Base-by-base conservation (phyloP, 2,797 vertebrate species). In the Pteropus rufus region DNA sequence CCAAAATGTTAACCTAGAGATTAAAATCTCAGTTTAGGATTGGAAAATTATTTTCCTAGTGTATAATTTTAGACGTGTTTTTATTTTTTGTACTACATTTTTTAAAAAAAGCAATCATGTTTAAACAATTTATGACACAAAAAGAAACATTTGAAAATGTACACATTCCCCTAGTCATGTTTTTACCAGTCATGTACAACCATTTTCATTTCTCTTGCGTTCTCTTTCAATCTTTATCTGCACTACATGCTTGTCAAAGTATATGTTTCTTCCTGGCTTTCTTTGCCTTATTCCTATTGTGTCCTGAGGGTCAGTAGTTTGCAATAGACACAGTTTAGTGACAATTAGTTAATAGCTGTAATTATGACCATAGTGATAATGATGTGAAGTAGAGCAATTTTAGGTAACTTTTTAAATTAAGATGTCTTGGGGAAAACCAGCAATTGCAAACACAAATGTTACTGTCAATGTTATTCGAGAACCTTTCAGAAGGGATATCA, bases 81-180 rank as follows among this genome's bases (percentile, higher is more conserved):
- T 79, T 44, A 44, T 41, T 41, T 79, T 56, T 75, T 49, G 54
- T 58, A 39, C 34, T 79, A 76, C 36, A 31, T 31, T 6, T 52
- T 64, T 73, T 44, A 19, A 16, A 54, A 69, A 90, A 76, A 3
- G 49, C 31, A 64, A 26, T 31, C 52, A 90, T 60, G n/a, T 72
- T 82, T 79, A 80, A 79, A 96, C 29, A 84, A 90, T 67, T 95
- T 82, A 72, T 82, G 44, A 72, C 31, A 44, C 69, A 82, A 93
- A 91, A 29, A 19, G 6, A 65, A 96, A 72, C 21, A 56, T 72
- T 62, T 31, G 2, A 58, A 77, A 73, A 87, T 49, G 7, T 75
- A 21, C 58, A 73, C 8, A 46, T 60, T 39, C 54, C 18, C 64
- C 19, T 84, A 49, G 49, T 49, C 49, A 16, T 5, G 49, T 49